These are phyloP conservation scores for Ctenochaetus hawaiiensis DNA, from an alignment of 2,797 vertebrate genomes.

Conservation along the genomic window DNA sequence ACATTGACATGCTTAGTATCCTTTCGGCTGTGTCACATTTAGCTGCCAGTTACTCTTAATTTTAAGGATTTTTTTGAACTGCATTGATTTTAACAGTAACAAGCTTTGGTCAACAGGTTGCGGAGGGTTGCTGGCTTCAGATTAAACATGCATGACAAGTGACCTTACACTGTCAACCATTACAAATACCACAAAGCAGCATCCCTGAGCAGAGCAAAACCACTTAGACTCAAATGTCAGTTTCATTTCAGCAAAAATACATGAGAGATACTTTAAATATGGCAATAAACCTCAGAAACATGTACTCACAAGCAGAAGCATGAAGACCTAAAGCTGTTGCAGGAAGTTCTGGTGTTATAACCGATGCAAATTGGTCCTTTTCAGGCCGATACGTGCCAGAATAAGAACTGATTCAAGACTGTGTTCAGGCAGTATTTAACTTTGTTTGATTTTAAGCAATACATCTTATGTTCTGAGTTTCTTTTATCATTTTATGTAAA, in stretches of 20 bases:
- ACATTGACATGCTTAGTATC: not conserved
- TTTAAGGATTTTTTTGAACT: not conserved
- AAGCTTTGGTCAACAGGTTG: not conserved
- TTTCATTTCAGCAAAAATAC: not conserved
- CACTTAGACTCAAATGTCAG: not conserved
- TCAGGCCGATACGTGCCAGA: not conserved
- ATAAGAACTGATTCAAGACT: not conserved
- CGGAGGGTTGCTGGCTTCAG: not conserved
- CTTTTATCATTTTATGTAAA: not conserved
- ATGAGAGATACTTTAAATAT: not conserved
- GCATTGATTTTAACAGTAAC: not conserved
- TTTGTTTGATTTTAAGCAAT: not conserved
- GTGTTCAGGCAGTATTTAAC: not conserved
- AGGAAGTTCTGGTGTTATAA: not conserved
- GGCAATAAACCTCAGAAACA: not conserved
- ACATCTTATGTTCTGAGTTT: slow-evolving; percentile 1
- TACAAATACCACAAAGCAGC: not conserved
- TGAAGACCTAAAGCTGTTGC: not conserved
- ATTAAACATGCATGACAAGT: not conserved
- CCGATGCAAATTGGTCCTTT: not conserved
- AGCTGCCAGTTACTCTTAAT: not conserved
- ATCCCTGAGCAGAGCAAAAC: slow-evolving; percentile 4
- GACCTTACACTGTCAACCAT: not conserved
- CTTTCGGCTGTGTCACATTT: not conserved
- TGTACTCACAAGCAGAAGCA: not conserved